A percentile compares a stretch with the other conserved stretches of the same genome.
phyloP scores from a whole-genome alignment of 2,113 vertebrate genomes.

The Rhabdornis inornatus region DNA sequence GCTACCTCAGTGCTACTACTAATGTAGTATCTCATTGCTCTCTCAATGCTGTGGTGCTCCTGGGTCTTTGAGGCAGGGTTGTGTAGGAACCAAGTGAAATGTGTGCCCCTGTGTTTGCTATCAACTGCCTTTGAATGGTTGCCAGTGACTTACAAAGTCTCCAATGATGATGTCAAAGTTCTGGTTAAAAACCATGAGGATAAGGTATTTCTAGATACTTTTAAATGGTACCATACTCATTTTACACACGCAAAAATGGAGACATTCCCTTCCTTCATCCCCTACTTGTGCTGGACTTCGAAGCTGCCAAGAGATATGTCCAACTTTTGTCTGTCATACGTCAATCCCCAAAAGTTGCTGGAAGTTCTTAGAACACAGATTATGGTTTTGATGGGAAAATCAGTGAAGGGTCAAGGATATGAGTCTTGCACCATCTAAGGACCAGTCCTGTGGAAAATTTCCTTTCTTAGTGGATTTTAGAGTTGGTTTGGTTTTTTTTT shows the following conservation, averaged over 20 bases:
- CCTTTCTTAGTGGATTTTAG: background rate
- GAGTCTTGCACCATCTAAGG: background rate
- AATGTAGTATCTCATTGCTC: no score
- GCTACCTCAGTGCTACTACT: no score
- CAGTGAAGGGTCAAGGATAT: background rate
- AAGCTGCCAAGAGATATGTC: background rate
- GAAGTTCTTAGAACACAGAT: background rate
- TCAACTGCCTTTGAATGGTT: background rate
- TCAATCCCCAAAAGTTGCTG: background rate
- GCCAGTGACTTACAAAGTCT: background rate
- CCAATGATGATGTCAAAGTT: background rate
- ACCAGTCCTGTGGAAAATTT: background rate
- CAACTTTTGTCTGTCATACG: background rate
- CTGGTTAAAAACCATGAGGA: constrained; percentile 24
- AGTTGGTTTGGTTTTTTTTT: background rate
- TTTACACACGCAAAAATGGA: background rate
- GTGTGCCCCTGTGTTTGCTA: background rate
- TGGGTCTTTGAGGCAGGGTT: background rate
- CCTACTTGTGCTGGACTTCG: background rate
- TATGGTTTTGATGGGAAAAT: background rate
- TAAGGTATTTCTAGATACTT: background rate
- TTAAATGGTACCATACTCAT: background rate
- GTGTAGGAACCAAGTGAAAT: background rate
- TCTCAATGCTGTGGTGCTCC: background rate
- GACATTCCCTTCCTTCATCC: background rate